Evolutionary conservation across 2,113 vertebrate genomes (phyloP).

Genomic region (Eulemur macaco): DNA sequence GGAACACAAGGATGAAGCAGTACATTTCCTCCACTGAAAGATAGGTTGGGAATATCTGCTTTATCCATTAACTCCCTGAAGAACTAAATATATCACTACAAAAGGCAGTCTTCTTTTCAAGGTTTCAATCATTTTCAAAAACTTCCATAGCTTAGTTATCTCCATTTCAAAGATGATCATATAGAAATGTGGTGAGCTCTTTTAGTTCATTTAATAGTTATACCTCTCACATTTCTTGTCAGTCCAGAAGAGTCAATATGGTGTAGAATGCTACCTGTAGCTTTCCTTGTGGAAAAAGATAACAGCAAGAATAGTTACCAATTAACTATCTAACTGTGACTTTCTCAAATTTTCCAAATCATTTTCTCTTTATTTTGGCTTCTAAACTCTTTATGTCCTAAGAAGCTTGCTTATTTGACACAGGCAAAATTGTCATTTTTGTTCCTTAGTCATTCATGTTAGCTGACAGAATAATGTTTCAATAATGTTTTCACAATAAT

Average conservation of each 20-base stretch:
- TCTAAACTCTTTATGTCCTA: conserved; percentile 10
- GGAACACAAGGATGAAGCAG: background rate
- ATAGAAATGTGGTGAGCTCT: background rate
- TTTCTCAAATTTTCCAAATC: conserved; percentile 23
- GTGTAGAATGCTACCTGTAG: background rate
- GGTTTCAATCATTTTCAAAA: conserved; percentile 11
- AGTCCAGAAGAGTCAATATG: background rate
- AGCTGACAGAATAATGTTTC: background rate
- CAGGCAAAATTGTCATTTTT: conserved; percentile 26
- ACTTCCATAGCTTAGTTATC: background rate
- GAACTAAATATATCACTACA: background rate
- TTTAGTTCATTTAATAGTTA: conserved; percentile 1
- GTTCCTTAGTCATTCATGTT: background rate
- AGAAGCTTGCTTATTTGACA: background rate
- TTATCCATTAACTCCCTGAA: background rate
- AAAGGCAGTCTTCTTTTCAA: background rate
- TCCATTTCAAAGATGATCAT: background rate
- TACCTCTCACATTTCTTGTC: background rate
- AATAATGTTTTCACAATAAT: background rate
- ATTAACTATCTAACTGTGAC: background rate
- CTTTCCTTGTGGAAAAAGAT: background rate
- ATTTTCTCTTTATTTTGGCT: conserved; percentile 23
- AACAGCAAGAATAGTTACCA: background rate
- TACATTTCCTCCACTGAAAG: background rate
- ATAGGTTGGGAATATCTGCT: background rate